Evolutionary conservation across 2,113 vertebrate genomes (phyloP).

Genomic region (Brachypteracias leptosomus): DNA sequence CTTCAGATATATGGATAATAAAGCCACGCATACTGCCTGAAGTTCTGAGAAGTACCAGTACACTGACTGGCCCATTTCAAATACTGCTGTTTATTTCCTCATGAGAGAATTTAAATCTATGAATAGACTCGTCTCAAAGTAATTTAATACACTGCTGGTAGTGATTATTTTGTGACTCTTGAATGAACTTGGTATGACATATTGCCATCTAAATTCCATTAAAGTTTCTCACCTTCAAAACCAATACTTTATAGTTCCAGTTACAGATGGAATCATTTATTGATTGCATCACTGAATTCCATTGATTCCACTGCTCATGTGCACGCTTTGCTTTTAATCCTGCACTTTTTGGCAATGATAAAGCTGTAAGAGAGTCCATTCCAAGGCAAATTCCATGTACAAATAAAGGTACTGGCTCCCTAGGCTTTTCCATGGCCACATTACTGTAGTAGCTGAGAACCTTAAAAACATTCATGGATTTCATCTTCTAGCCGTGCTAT

Average conservation of each 20-base stretch:
- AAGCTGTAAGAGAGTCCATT: neutral
- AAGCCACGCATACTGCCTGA: neutral
- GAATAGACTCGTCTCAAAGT: neutral
- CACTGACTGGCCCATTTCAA: neutral
- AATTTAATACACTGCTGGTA: neutral
- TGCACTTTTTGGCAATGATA: neutral
- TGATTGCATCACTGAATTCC: neutral
- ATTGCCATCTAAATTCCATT: neutral
- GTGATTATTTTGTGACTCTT: neutral
- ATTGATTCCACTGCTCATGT: conserved; percentile 8
- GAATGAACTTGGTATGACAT: neutral
- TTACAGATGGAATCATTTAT: neutral
- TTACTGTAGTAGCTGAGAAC: neutral
- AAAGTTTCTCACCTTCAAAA: neutral
- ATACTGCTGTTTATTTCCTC: neutral
- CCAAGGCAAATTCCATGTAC: neutral
- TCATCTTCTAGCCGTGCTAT: neutral
- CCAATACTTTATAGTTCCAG: neutral
- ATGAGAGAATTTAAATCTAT: neutral
- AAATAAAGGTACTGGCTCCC: neutral
- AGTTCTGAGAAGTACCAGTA: neutral
- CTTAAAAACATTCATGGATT: neutral
- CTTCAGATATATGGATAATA: neutral
- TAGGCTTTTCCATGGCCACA: neutral
- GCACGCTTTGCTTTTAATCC: neutral